phyloP scores from a whole-genome alignment of 2,888 invertebrate species.

The Papilio elwesi region DNA sequence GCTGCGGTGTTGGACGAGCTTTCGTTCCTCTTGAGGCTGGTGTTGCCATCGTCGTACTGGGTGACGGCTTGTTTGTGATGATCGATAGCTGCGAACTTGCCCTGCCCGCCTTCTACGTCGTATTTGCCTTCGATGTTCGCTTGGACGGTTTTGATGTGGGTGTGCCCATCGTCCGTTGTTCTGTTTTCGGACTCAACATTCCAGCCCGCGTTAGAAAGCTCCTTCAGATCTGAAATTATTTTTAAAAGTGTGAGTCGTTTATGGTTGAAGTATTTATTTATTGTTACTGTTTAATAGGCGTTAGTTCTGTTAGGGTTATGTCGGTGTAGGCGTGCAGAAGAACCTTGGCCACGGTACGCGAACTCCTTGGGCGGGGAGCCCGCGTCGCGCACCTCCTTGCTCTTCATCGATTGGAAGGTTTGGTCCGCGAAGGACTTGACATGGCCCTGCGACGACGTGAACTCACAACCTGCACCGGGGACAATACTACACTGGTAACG shows the following conservation, averaged over 20 bases:
- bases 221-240: slow-evolving; percentile 72
- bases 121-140: slow-evolving; percentile 87
- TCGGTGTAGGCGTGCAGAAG: slow-evolving; percentile 57
- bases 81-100: slow-evolving; percentile 86
- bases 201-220: slow-evolving; percentile 86
- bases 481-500: slow-evolving; percentile 55
- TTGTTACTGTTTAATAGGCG: slow-evolving; percentile 69
- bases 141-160: slow-evolving; percentile 83
- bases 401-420: slow-evolving; percentile 90
- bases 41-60: slow-evolving; percentile 74
- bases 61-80: slow-evolving; percentile 83
- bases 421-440: slow-evolving; percentile 90
- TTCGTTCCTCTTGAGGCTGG: slow-evolving; percentile 72
- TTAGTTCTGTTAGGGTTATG: slow-evolving; percentile 70
- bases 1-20: slow-evolving; percentile 67
- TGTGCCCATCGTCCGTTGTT: slow-evolving; percentile 86
- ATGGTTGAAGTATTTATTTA: background rate
- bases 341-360: slow-evolving; percentile 79
- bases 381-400: slow-evolving; percentile 91
- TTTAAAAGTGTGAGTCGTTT: background rate
- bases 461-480: slow-evolving; percentile 75
- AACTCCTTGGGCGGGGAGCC: slow-evolving; percentile 89
- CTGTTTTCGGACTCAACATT: slow-evolving; percentile 86
- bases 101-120: slow-evolving; percentile 86
- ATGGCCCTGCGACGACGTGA: slow-evolving; percentile 82